Evolutionary conservation across 1,140 invertebrate species (phyloP).

Genomic region (Xylocopa sonorina): DNA sequence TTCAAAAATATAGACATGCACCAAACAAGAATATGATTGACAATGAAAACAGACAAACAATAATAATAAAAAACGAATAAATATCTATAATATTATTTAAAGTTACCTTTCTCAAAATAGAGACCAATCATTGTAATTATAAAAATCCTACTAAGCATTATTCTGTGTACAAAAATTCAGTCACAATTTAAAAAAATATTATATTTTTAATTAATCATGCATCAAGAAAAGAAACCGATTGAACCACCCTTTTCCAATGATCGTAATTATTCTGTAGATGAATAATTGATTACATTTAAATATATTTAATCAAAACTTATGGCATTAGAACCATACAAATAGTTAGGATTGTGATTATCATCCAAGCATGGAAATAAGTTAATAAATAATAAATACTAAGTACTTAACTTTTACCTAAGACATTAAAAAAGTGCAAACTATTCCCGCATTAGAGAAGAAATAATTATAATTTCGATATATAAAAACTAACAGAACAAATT

Average conservation of each 20-base stretch:
- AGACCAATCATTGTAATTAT: not conserved
- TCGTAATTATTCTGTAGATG: conserved; percentile 6
- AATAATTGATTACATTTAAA: not conserved
- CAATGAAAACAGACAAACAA: not conserved
- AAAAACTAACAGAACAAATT: not conserved
- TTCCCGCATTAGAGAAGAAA: not conserved
- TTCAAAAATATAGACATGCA: conserved; percentile 43
- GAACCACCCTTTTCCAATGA: not conserved
- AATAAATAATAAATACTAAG: conserved; percentile 21
- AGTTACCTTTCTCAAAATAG: not conserved
- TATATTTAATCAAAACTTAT: not conserved
- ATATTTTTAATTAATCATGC: conserved; percentile 19
- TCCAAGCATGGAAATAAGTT: conserved; percentile 54
- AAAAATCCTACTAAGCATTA: too few species aligned
- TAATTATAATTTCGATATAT: not conserved
- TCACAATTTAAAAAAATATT: not conserved
- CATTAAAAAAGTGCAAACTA: conserved; percentile 11
- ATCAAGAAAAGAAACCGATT: not conserved
- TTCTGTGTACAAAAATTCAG: too few species aligned
- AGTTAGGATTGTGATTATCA: conserved; percentile 38
- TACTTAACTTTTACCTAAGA: conserved; percentile 18
- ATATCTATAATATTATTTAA: not conserved
- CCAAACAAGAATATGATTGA: not conserved
- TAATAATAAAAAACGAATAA: not conserved
- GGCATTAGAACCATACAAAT: not conserved